Percentiles rank a stretch among this genome's conserved stretches.
Evolutionary conservation across 2,797 vertebrate species (phyloP).

Genomic region (Threskiornis aethiopicus): DNA sequence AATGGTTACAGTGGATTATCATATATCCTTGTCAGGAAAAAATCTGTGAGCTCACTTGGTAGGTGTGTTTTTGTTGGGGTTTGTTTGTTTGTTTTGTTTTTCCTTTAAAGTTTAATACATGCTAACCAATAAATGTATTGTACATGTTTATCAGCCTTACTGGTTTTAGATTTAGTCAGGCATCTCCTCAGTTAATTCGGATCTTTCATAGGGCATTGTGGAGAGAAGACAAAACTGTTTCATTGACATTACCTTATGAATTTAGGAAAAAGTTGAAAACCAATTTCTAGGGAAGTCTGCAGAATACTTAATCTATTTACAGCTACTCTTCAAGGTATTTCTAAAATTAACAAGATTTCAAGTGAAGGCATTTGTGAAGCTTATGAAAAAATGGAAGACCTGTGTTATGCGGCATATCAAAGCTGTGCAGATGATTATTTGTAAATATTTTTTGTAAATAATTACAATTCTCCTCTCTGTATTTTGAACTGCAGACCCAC

Average conservation of each 20-base stretch:
- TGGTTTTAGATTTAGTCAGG: not conserved
- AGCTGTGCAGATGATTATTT: not conserved
- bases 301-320: not conserved
- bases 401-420: not conserved
- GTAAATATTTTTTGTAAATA: not conserved
- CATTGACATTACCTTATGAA: not conserved
- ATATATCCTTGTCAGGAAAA: not conserved
- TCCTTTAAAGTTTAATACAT: not conserved
- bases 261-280: not conserved
- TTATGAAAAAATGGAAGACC: not conserved
- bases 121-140: not conserved
- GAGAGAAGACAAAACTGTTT: not conserved
- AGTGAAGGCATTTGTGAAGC: not conserved
- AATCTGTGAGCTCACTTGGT: not conserved
- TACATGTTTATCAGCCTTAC: not conserved
- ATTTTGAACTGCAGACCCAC: slow-evolving; percentile 84
- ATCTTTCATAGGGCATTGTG: not conserved
- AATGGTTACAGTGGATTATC: not conserved
- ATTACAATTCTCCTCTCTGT: not conserved
- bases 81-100: not conserved
- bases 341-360: not conserved
- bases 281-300: not conserved
- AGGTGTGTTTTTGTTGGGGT: not conserved
- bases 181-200: not conserved
- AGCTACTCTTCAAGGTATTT: not conserved